Base-by-base conservation (phyloP, 2,888 invertebrate genomes). In the Zaprionus lineosus region DNA sequence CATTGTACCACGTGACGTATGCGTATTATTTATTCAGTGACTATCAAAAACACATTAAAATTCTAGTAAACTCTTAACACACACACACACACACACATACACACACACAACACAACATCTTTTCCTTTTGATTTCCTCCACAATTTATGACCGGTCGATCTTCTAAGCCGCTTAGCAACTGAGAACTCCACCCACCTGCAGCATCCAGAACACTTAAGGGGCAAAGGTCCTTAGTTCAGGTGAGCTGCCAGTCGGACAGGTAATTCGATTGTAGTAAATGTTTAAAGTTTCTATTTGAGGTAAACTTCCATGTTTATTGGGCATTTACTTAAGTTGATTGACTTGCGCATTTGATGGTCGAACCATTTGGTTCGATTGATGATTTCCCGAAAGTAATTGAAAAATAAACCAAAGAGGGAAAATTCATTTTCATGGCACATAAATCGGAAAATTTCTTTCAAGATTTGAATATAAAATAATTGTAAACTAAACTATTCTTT, bases 221-320 rank as follows among this genome's bases (percentile, higher is more conserved):
- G n/a, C n/a, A 39, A 41, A 52, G 43, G 14, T 47, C 55, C 26
- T 47, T 6, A 6, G 50, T 34, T 43, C 67, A 72, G 59, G 29
- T 52, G 58, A 19, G 15, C 8, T 12, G 12, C 15, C 28, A 4
- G n/a, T 3, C 21, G 21, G 7, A n/a, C n/a, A n/a, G 7, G 21
- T 21, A 21, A 21, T 21, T 26, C 24, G 6, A 34, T n/a, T 31
- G 11, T 31, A 11, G 12, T 9, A 3, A 16, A 9, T 14, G 29
- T 11, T 11, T 4, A 12, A 2, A 50, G 68, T 52, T 52, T 37
- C 64, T 46, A 33, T 14, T 44, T 26, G 60, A n/a, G 36, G 53
- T 63, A 55, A 72, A 72, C 44, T 66, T 33, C 55, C 52, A 16
- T 58, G 58, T 81, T 81, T 77, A 77, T 62, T 53, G 58, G 31